These are phyloP conservation scores for Takifugu bimaculatus DNA, from an alignment of 2,113 vertebrate species.

Conservation along the genomic window DNA sequence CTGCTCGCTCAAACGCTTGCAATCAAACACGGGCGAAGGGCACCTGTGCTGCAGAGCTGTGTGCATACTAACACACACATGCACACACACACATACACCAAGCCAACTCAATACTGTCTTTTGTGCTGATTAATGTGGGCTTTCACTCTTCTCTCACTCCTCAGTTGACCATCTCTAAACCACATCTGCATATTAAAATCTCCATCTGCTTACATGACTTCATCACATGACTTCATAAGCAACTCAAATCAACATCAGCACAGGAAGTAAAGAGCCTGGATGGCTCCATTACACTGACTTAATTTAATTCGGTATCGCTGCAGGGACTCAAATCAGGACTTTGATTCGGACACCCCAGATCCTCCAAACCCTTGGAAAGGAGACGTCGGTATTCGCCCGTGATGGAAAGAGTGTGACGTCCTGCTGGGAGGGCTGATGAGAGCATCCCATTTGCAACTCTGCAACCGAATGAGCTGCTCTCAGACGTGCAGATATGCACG, in stretches of 20 bases:
- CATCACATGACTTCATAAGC: too few species aligned
- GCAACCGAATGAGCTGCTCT: conserved; percentile 61
- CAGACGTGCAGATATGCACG: conserved; percentile 36
- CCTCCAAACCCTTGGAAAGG: too few species aligned
- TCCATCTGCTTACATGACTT: neutral
- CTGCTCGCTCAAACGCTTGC: conserved; percentile 27
- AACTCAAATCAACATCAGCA: too few species aligned
- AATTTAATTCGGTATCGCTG: too few species aligned
- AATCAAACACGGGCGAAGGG: conserved; percentile 39
- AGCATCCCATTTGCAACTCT: conserved; percentile 72
- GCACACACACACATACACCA: neutral
- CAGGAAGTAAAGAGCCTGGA: too few species aligned
- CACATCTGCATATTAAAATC: conserved; percentile 8
- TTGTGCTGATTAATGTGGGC: conserved; percentile 3
- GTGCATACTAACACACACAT: conserved; percentile 3
- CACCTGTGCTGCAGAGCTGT: conserved; percentile 9
- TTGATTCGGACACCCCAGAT: too few species aligned
- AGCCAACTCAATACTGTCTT: neutral
- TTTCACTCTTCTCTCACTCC: neutral
- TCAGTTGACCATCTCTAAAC: conserved; percentile 29
- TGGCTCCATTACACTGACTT: too few species aligned
- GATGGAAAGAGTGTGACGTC: conserved; percentile 74
- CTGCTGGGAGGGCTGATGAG: conserved; percentile 77
- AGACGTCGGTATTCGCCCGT: conserved; percentile 37
- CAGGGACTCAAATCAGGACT: too few species aligned